A percentile compares a stretch with the other conserved stretches of the same genome.
Conservation (phyloP, 2,888 invertebrate genomes). For the Phrixothrix hirtus region DNA sequence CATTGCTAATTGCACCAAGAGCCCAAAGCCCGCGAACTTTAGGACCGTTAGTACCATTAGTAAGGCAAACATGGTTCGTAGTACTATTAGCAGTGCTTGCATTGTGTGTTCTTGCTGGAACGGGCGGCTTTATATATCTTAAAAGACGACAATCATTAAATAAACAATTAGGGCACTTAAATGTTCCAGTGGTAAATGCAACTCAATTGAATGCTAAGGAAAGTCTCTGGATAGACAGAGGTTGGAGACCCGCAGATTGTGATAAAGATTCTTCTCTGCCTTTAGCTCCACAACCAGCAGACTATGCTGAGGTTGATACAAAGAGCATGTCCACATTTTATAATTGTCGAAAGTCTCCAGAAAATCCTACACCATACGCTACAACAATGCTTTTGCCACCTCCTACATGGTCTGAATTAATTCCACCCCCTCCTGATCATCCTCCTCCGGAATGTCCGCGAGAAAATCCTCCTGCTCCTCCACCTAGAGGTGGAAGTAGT, state of each 20-base stretch:
- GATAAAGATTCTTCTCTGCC: constrained; percentile 68
- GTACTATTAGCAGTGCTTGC: constrained; percentile 66
- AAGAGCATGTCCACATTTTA: constrained; percentile 73
- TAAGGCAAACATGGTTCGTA: constrained; percentile 75
- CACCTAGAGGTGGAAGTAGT: constrained; percentile 50
- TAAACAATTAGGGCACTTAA: constrained; percentile 69
- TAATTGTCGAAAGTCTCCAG: constrained; percentile 67
- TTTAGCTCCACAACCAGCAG: constrained; percentile 61
- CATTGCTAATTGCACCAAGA: constrained; percentile 70
- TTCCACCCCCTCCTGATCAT: constrained; percentile 65
- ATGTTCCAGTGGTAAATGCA: constrained; percentile 58
- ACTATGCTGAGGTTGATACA: constrained; percentile 71
- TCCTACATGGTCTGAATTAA: constrained; percentile 59
- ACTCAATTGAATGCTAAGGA: constrained; percentile 60
- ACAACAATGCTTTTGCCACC: constrained; percentile 69
- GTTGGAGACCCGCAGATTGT: constrained; percentile 67
- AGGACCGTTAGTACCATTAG: constrained; percentile 56
- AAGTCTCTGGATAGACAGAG: constrained; percentile 71
- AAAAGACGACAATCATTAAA: constrained; percentile 61
- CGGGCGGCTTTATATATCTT: constrained; percentile 60
- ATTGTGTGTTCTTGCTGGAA: constrained; percentile 53
- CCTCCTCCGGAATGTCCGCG: constrained; percentile 61
- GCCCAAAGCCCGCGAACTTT: constrained; percentile 53
- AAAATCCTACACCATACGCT: constrained; percentile 73
- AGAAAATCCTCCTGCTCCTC: constrained; percentile 51